phyloP scores from a whole-genome alignment of 2,888 invertebrate species.

The Lymantria dispar region DNA sequence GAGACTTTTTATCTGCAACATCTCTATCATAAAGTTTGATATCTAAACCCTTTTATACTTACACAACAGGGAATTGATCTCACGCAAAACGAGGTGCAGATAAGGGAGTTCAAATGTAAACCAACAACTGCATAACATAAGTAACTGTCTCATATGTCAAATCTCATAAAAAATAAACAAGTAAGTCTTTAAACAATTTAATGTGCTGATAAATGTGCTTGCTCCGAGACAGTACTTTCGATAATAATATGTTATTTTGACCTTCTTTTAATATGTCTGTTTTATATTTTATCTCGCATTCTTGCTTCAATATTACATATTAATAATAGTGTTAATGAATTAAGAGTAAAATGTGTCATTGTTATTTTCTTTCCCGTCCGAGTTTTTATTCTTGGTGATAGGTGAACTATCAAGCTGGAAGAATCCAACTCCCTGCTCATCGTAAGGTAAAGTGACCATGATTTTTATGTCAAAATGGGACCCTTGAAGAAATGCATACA shows the following conservation, averaged over 20 bases:
- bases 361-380: no score
- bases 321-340: no score
- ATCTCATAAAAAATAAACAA: conserved; percentile 21
- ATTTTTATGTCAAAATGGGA: no score
- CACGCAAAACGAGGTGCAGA: neutral
- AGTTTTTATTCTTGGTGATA: no score
- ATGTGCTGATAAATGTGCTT: conserved; percentile 30
- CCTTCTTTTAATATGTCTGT: conserved; percentile 15
- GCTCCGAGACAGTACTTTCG: conserved; percentile 20
- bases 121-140: conserved; percentile 1
- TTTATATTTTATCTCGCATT: conserved; percentile 15
- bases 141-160: conserved; percentile 10
- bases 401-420: no score
- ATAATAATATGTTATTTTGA: conserved; percentile 23
- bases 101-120: neutral
- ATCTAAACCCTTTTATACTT: neutral
- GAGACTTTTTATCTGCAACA: no score
- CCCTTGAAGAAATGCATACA: no score
- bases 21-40: no score
- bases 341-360: no score
- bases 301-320: conserved; percentile 1
- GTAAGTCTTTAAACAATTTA: conserved; percentile 23
- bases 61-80: neutral
- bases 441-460: no score
- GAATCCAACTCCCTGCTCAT: no score